Evolutionary conservation across 2,888 invertebrate genomes (phyloP).

Genomic region (Liodrosophila aerea): DNA sequence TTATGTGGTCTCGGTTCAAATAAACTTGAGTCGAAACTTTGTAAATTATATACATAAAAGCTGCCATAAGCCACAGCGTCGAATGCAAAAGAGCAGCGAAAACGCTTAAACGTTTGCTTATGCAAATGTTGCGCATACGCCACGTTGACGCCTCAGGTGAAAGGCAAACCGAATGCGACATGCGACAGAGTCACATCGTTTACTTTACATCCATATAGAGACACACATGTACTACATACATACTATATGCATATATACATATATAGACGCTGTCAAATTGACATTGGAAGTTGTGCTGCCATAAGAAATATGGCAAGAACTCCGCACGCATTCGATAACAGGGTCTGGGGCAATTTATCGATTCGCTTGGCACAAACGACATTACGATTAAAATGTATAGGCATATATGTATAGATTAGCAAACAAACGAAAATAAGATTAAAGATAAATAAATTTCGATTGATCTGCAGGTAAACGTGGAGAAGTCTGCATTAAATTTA

Average conservation of each 20-base stretch:
- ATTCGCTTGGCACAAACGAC: neutral
- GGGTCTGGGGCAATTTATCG: neutral
- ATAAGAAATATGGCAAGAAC: no score
- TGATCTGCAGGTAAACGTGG: no score
- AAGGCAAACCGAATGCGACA: slow-evolving; percentile 31
- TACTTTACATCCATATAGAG: neutral
- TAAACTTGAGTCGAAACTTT: slow-evolving; percentile 52
- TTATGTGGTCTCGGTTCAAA: slow-evolving; percentile 57
- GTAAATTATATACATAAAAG: slow-evolving; percentile 42
- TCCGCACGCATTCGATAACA: neutral
- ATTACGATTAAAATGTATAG: neutral
- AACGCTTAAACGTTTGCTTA: slow-evolving; percentile 49
- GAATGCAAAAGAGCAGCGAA: slow-evolving; percentile 42
- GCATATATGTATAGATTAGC: no score
- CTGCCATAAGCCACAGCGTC: slow-evolving; percentile 37
- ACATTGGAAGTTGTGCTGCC: no score
- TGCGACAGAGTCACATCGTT: slow-evolving; percentile 1
- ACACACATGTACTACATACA: neutral
- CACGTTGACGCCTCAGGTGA: slow-evolving; percentile 50
- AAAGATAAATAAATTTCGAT: neutral
- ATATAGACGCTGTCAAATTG: no score
- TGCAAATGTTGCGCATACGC: slow-evolving; percentile 59
- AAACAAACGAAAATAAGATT: no score
- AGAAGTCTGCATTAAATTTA: no score
- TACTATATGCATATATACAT: no score